Evolutionary conservation across 2,888 invertebrate species (phyloP).

Genomic region (Pristionchus mayeri): DNA sequence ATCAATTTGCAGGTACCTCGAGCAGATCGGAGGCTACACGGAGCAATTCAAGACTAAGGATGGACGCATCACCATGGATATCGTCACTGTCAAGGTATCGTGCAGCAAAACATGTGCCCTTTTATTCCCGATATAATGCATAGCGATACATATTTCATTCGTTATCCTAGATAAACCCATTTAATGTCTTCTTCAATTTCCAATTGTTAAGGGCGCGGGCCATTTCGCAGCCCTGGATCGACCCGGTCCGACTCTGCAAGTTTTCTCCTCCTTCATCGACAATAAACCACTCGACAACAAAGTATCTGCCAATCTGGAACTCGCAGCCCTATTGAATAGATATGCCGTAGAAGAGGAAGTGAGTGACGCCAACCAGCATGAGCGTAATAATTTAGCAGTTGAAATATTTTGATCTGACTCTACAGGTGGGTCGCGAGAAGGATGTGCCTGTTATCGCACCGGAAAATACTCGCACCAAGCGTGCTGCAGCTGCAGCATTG

Average conservation of each 20-base stretch:
- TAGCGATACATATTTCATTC: too few species aligned
- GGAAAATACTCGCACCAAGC: neutral
- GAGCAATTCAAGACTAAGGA: slow-evolving; percentile 56
- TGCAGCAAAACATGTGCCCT: too few species aligned
- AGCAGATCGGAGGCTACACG: slow-evolving; percentile 56
- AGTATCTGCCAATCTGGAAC: slow-evolving; percentile 12
- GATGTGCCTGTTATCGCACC: neutral
- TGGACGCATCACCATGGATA: slow-evolving; percentile 62
- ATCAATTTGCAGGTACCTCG: slow-evolving; percentile 35
- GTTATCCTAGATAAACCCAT: too few species aligned
- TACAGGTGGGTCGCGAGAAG: slow-evolving; percentile 38
- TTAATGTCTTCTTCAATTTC: too few species aligned
- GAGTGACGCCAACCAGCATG: too few species aligned
- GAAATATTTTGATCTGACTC: too few species aligned
- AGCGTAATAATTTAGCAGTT: too few species aligned
- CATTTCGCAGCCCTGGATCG: slow-evolving; percentile 89
- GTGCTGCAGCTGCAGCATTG: neutral
- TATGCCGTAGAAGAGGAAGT: slow-evolving; percentile 22
- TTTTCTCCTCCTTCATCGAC: slow-evolving; percentile 21
- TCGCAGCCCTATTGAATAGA: neutral
- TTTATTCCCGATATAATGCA: too few species aligned
- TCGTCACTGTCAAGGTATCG: slow-evolving; percentile 64
- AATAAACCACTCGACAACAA: neutral
- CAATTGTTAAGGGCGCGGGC: slow-evolving; percentile 83
- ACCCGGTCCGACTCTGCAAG: slow-evolving; percentile 85